Evolutionary conservation across 92 coral and sea anemone genomes (phyloP).

Genomic region (Plumapathes pennacea): DNA sequence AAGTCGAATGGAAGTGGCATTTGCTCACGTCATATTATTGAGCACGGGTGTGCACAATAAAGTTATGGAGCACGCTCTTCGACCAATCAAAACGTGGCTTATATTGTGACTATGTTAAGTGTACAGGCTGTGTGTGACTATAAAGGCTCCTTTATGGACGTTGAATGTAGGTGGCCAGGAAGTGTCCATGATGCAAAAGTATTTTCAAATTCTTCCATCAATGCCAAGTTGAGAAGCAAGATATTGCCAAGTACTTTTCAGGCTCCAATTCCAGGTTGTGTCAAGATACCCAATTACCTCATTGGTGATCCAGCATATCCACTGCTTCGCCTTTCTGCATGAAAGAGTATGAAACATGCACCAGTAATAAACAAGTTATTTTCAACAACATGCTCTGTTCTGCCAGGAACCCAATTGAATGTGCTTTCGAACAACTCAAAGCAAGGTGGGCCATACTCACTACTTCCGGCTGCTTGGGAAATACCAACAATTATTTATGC

Average conservation of each 20-base stretch:
- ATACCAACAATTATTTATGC: slow-evolving; percentile 49
- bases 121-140: slow-evolving; percentile 41
- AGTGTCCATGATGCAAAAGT: slow-evolving; percentile 38
- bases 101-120: no score
- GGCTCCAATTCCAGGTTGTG: slow-evolving; percentile 13
- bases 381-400: slow-evolving; percentile 41
- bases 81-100: no score
- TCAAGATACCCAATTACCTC: slow-evolving; percentile 34
- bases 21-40: no score
- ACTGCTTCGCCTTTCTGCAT: slow-evolving; percentile 49
- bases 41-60: no score
- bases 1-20: no score
- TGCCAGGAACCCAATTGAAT: slow-evolving; percentile 44
- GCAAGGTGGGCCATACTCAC: slow-evolving; percentile 52
- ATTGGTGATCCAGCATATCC: slow-evolving; percentile 39
- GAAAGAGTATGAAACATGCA: slow-evolving; percentile 47
- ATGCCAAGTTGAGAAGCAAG: slow-evolving; percentile 3
- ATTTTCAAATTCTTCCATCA: slow-evolving; percentile 19
- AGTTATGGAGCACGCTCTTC: no score
- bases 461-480: slow-evolving; percentile 19
- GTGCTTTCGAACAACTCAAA: slow-evolving; percentile 50
- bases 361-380: slow-evolving; percentile 33
- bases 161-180: slow-evolving; percentile 37
- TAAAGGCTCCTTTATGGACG: slow-evolving; percentile 21
- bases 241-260: slow-evolving; percentile 19